Base-by-base conservation (phyloP, 2,797 vertebrate species). In the Schizothorax lantsangensis region DNA sequence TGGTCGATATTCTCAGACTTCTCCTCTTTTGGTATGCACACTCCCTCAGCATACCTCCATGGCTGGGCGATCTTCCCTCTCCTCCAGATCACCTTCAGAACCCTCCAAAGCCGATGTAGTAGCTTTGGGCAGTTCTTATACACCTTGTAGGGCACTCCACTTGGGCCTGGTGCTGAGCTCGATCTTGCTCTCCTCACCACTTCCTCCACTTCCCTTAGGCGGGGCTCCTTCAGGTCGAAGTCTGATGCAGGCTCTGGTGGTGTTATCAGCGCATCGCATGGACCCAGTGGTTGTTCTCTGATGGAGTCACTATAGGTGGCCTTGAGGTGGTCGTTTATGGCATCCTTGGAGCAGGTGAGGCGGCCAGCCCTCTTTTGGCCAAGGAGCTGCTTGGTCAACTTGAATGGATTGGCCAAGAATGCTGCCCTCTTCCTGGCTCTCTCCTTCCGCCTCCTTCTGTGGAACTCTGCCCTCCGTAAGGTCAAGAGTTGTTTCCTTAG, bases 21-120 rank as follows among this genome's bases (percentile, higher is more conserved):
- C 15, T 79, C 72, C 17, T 82, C 84, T 49, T 88, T 83, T 7
- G 62, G 73, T 15, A 83, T 79, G 52, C 57, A 86, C 5, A 83
- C 49, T 23, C 40, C 57, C 12, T 72, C 59, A 15, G 80, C 73
- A 74, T 59, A 36, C 4, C 64, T 62, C 74, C 80, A 88, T 43
- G 69, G 52, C 26, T 86, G 36, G 40, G 66, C 9, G 6, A 73
- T 72, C 30, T 40, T 83, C 12, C 80, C 80, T 21, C 81, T 80
- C 19, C n/a, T 64, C n/a, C n/a, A 64, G 59, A 62, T 62, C 0
- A 64, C 59, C 11, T 14, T 64, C 59, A 64, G 59, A 1, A 6
- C 15, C 30, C 14, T 33, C 64, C 64, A 66, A 17, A 40, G 38
- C 38, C 38, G 7, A 40, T 40, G 38, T 38, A 38, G 5, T 38